Evolutionary conservation across 2,113 vertebrate species (phyloP).

Genomic region (Falco punctatus): DNA sequence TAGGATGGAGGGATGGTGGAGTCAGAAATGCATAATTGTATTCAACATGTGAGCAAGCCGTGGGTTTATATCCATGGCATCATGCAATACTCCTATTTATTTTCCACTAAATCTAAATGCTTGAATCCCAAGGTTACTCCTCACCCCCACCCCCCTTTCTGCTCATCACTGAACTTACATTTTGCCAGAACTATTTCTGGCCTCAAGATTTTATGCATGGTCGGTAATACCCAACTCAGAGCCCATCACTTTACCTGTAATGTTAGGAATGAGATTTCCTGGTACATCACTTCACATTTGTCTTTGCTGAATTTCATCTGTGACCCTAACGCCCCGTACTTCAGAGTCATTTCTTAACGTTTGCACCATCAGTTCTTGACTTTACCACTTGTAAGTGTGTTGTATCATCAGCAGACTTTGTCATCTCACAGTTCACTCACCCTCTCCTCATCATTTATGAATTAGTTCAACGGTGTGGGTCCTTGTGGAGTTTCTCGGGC

Average conservation of each 20-base stretch:
- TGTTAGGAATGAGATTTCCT: neutral
- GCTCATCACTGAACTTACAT: neutral
- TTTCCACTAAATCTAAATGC: neutral
- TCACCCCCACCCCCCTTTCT: neutral
- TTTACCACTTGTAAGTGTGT: neutral
- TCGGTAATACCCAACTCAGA: neutral
- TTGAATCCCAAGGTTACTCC: neutral
- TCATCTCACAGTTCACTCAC: neutral
- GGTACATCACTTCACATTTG: neutral
- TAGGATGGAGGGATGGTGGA: neutral
- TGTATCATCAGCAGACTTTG: neutral
- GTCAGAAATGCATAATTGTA: accelerated
- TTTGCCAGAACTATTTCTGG: neutral
- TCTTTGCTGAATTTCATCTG: neutral
- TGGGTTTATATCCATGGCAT: neutral
- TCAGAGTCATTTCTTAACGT: neutral
- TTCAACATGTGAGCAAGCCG: neutral
- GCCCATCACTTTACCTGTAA: neutral
- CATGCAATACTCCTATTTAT: neutral
- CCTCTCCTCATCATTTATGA: neutral
- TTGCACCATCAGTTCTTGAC: neutral
- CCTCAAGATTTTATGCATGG: neutral
- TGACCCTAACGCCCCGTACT: neutral
- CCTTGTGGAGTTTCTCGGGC: neutral
- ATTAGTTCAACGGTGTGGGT: neutral